These are phyloP conservation scores for Micrasema longulum DNA, from an alignment of 1,140 invertebrate species.

Conservation along the genomic window DNA sequence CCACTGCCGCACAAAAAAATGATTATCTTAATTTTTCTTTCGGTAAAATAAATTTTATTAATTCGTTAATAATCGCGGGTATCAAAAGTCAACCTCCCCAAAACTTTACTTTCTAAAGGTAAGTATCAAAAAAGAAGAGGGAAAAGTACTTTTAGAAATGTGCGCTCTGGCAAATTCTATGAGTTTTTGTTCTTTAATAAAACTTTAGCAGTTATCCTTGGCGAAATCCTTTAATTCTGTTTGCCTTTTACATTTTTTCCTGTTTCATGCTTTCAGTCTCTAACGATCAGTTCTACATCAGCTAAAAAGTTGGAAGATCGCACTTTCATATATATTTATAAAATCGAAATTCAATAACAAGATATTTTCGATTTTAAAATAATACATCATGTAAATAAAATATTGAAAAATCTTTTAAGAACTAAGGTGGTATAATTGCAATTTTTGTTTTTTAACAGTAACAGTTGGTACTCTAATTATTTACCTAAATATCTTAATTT, in stretches of 20 bases:
- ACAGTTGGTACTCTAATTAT: too few species aligned
- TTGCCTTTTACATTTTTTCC: conserved; percentile 30
- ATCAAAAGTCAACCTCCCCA: not conserved
- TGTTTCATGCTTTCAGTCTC: conserved; percentile 31
- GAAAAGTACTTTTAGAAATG: conserved; percentile 21
- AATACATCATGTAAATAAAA: too few species aligned
- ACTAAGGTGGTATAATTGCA: too few species aligned
- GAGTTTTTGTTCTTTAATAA: conserved; percentile 39
- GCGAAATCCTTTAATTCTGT: conserved; percentile 38
- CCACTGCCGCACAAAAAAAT: too few species aligned
- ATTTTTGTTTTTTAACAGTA: too few species aligned
- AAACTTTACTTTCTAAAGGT: conserved; percentile 12
- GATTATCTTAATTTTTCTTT: conserved; percentile 2
- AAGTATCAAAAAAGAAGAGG: conserved; percentile 10
- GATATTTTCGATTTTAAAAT: too few species aligned
- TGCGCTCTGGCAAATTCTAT: conserved; percentile 34
- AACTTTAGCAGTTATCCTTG: conserved; percentile 35
- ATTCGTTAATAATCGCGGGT: conserved; percentile 2
- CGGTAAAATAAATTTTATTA: conserved; percentile 5
- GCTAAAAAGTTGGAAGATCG: conserved; percentile 25
- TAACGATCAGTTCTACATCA: conserved; percentile 35
- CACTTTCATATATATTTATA: too few species aligned
- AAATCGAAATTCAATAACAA: too few species aligned
- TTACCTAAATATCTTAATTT: too few species aligned
- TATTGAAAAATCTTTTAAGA: too few species aligned